Evolutionary conservation across 2,888 invertebrate species (phyloP).

Genomic region (Cantharis rufa): DNA sequence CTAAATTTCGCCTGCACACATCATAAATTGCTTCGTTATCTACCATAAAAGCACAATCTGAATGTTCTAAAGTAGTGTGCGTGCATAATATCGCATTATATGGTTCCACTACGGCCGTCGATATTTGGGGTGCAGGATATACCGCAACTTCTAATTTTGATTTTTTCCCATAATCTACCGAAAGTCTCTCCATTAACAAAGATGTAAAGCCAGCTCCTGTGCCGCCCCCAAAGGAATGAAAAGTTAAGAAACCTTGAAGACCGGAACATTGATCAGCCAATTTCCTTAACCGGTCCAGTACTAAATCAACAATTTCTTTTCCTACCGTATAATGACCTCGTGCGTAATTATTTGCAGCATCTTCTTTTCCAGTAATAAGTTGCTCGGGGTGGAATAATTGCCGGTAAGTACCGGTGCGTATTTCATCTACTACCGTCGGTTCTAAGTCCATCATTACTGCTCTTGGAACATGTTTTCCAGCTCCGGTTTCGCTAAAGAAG

Average conservation of each 20-base stretch:
- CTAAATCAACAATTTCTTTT: constrained; percentile 70
- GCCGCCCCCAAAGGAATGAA: constrained; percentile 92
- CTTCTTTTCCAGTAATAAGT: constrained; percentile 84
- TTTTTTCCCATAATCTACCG: constrained; percentile 78
- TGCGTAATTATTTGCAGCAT: constrained; percentile 85
- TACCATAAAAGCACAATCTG: constrained; percentile 66
- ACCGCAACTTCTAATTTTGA: constrained; percentile 69
- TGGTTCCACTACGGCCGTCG: constrained; percentile 61
- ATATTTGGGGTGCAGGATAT: constrained; percentile 83
- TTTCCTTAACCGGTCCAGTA: constrained; percentile 69
- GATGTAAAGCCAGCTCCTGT: constrained; percentile 93
- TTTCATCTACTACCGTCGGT: constrained; percentile 64
- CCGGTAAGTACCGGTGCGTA: constrained; percentile 73
- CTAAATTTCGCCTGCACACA: constrained; percentile 64
- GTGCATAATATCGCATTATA: constrained; percentile 67
- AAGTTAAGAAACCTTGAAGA: constrained; percentile 83
- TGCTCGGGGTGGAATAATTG: constrained; percentile 90
- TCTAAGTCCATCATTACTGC: constrained; percentile 70
- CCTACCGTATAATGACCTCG: constrained; percentile 82
- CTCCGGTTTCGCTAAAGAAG: constrained; percentile 53
- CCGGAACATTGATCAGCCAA: constrained; percentile 76
- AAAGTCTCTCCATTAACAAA: constrained; percentile 87
- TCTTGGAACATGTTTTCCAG: constrained; percentile 66
- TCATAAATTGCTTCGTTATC: constrained; percentile 57
- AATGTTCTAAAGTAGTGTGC: constrained; percentile 65